Evolutionary conservation across 2,797 vertebrate species (phyloP).

Genomic region (Delichon dasypus): DNA sequence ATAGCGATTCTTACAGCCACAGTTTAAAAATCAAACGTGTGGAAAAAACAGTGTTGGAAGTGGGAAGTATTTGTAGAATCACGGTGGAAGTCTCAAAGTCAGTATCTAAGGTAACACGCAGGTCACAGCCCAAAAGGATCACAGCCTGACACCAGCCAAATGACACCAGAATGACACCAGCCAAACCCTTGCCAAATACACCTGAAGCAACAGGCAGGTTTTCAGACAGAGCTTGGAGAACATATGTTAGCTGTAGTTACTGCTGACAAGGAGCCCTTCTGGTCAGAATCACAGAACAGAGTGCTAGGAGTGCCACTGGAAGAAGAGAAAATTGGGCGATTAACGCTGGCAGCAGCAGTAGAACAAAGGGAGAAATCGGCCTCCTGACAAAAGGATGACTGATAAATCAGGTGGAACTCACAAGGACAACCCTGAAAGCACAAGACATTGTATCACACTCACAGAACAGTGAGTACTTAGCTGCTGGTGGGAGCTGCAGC

Average conservation of each 20-base stretch:
- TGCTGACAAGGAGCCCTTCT: not conserved
- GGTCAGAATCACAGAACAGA: not conserved
- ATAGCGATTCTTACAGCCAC: not conserved
- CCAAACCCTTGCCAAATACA: not conserved
- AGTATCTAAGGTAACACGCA: not conserved
- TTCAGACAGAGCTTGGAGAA: not conserved
- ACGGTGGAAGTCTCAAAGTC: not conserved
- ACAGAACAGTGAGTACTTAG: not conserved
- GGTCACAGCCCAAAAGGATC: not conserved
- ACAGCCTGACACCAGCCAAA: not conserved
- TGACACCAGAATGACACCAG: too few species aligned
- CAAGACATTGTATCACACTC: not conserved
- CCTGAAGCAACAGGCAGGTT: not conserved
- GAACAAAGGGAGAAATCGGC: not conserved
- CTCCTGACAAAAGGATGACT: not conserved
- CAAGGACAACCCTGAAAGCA: not conserved
- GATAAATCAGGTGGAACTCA: not conserved
- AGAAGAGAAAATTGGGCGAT: not conserved
- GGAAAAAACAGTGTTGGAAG: not conserved
- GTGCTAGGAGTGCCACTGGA: not conserved
- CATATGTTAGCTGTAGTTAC: not conserved
- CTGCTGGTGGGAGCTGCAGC: accelerated
- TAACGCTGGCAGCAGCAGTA: not conserved
- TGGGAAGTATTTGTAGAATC: not conserved
- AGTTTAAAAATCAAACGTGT: not conserved